Evolutionary conservation across 2,113 vertebrate genomes (phyloP), one percentile per base, ranked within the genome.

Genomic region (Galeopterus variegatus): DNA sequence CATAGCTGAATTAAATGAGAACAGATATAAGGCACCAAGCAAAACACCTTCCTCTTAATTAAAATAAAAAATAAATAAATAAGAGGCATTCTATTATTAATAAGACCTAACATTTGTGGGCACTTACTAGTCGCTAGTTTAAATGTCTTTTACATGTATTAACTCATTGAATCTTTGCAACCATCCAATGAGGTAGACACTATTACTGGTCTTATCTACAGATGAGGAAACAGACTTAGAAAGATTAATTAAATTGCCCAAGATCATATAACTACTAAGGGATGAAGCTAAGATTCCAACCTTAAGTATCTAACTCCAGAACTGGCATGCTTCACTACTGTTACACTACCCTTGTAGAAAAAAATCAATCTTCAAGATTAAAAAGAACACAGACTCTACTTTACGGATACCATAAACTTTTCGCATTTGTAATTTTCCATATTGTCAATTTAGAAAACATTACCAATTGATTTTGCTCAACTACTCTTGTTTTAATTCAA

Each of bases 381-480:
- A 48, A 76, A 85, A 56, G n/a, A 65, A 85, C 12, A 67, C 12
- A 14, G 64, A 73, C 31, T 77, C 45, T 69, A 41, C 12, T 72
- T 82, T 1, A 84, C 0, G 0, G 24, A 93, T 73, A 81, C 4
- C 7, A 41, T 54, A 77, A 31, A 80, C 52, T 50, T 81, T 69
- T 56, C 45, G 65, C 79, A 81, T 56, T 94, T 93, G 69, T 79
- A 88, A 80, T 80, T 56, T 88, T 50, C 77, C 26, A 76, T 62
- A 80, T 5, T 88, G 19, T 41, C 77, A 85, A 75, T 52, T 96
- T 81, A 95, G 31, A 94, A 95, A 95, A 94, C 21, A 86, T 36
- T 86, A 76, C 31, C 28, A 86, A 93, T 85, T 89, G 45, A 90
- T 65, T 77, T 56, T 76, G 31, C 21, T 86, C 92, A 96, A 77